Base-by-base conservation (phyloP, 2,888 invertebrate genomes). In the Caenorhabditis drosophilae region DNA sequence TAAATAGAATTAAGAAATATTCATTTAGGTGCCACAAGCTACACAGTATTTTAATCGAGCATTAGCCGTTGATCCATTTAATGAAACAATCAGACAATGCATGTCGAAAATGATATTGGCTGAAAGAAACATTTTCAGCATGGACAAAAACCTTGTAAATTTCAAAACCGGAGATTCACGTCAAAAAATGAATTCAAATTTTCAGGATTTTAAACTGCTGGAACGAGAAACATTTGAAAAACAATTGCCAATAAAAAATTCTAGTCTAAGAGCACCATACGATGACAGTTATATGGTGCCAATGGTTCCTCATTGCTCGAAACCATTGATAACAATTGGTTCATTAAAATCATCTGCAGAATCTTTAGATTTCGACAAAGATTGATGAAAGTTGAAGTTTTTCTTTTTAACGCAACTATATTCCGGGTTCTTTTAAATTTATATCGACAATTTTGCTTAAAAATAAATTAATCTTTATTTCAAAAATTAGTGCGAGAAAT, bases 41-140 rank as follows among this genome's bases (percentile, higher is more conserved):
- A 58, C 56, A 2, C 57, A 70, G 20, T 67, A 54, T 36, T 62
- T 70, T 48, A 73, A 75, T 22, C 42, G 68, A 54, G 74, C 76
- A 7, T 62, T 76, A 11, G 62, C 73, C 0, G 66, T 75, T 40
- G 64, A 70, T 35, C 75, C 73, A 9, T 73, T 66, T 53, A 69
- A 73, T 51, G 58, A 60, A 47, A 66, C 55, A 2, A 55, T 64
- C n/a, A 54, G 64, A 16, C 64, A 64, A 44, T 64, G 59, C 36
- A 50, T 64, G 54, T 49, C 64, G 9, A 55, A 47, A 12, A 55
- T 59, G 51, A 59, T 64, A 20, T 20, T 36, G 3, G 11, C 57
- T 6, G 41, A 46, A 18, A 58, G 41, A 20, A 11, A 3, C 2
- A 9, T 42, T 12, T 63, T 26, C 47, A 36, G 38, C 25, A 6